Percentiles rank a stretch among this genome's conserved stretches.
These are phyloP conservation scores for Drosophila bifasciata DNA, from an alignment of 1,140 invertebrate genomes.

Conservation along the genomic window DNA sequence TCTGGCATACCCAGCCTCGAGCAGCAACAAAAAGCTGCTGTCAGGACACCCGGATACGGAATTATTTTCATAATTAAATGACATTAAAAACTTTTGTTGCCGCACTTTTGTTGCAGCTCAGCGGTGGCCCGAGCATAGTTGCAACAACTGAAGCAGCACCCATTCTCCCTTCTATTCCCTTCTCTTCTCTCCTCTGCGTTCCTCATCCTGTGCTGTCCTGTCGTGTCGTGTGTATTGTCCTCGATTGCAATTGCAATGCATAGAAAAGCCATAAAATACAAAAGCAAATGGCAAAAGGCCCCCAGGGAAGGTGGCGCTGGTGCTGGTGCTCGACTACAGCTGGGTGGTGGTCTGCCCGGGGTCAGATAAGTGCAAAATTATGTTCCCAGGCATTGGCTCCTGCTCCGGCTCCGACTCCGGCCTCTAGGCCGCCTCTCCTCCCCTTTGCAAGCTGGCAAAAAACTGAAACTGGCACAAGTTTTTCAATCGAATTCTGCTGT, in stretches of 20 bases:
- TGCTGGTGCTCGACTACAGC: not conserved
- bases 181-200: not conserved
- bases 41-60: constrained; percentile 32
- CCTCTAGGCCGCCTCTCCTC: constrained; percentile 1
- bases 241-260: constrained; percentile 66
- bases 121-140: constrained; percentile 5
- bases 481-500: constrained; percentile 69
- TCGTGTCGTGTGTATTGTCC: constrained; percentile 32
- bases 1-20: constrained; percentile 9
- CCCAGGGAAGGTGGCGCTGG: constrained; percentile 8
- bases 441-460: constrained; percentile 3
- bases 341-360: constrained; percentile 41
- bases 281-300: constrained; percentile 51
- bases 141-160: constrained; percentile 6
- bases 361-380: constrained; percentile 79
- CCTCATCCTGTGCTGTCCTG: constrained; percentile 7
- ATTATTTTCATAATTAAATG: constrained; percentile 72
- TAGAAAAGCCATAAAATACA: constrained; percentile 75
- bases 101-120: constrained; percentile 18
- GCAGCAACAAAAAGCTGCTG: constrained; percentile 32
- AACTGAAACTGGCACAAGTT: constrained; percentile 57
- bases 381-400: constrained; percentile 35
- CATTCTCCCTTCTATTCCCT: no score
- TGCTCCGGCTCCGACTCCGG: no score
- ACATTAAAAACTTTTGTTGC: constrained; percentile 62